Percentiles rank a stretch among this genome's conserved stretches.
These are phyloP conservation scores for Drosophila arizonae DNA, from an alignment of 1,140 invertebrate species.

Conservation along the genomic window DNA sequence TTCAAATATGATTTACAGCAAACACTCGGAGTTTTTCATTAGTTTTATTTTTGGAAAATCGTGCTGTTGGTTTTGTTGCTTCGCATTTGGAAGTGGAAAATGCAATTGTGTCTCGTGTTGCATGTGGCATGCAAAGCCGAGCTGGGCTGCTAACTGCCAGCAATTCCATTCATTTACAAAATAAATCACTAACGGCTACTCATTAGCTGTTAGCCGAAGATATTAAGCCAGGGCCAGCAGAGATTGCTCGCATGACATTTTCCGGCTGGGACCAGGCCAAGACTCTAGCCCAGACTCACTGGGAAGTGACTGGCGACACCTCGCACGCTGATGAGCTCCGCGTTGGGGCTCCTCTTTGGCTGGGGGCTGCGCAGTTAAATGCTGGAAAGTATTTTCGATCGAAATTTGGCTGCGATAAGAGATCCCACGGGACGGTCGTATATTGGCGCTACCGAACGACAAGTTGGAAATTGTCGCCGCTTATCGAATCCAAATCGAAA, in stretches of 20 bases:
- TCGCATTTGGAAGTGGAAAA: slow-evolving; percentile 7
- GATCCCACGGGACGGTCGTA: slow-evolving; percentile 36
- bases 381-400: slow-evolving; percentile 43
- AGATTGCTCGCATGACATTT: slow-evolving; percentile 75
- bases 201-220: slow-evolving; percentile 80
- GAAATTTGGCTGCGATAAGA: slow-evolving; percentile 35
- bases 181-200: slow-evolving; percentile 82
- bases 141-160: slow-evolving; percentile 57
- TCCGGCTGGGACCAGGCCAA: slow-evolving; percentile 16
- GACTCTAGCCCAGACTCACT: slow-evolving; percentile 12
- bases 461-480: slow-evolving; percentile 39
- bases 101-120: slow-evolving; percentile 50
- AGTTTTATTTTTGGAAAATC: background rate
- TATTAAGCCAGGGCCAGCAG: slow-evolving; percentile 57
- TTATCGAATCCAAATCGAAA: slow-evolving; percentile 65
- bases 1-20: background rate
- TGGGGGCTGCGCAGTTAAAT: slow-evolving; percentile 17
- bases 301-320: slow-evolving; percentile 42
- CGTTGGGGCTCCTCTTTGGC: slow-evolving; percentile 6
- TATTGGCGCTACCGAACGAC: slow-evolving; percentile 63
- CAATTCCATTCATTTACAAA: slow-evolving; percentile 81
- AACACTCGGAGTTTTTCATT: too few species aligned
- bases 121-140: slow-evolving; percentile 71
- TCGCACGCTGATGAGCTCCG: slow-evolving; percentile 21
- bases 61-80: slow-evolving; percentile 6